These are phyloP conservation scores for Hystrix brachyura DNA, from an alignment of 2,113 vertebrate genomes.

Conservation along the genomic window DNA sequence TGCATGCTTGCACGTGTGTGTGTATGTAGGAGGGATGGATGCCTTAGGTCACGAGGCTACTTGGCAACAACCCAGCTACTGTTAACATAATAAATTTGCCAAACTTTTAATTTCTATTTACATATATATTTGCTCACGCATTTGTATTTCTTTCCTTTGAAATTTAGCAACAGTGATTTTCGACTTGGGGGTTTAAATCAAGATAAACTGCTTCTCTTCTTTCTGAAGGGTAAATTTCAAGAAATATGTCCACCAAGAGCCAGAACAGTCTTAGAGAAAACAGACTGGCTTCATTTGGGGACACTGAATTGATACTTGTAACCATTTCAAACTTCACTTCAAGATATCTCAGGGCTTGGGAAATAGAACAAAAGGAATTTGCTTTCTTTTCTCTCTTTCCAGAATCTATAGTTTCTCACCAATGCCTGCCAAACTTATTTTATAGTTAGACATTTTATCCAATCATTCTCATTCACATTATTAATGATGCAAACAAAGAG, in stretches of 20 bases:
- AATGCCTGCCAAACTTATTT: slow-evolving; percentile 69
- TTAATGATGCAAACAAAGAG: slow-evolving; percentile 67
- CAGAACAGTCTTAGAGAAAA: slow-evolving; percentile 75
- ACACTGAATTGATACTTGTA: slow-evolving; percentile 78
- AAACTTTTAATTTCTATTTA: slow-evolving; percentile 55
- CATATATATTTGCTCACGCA: slow-evolving; percentile 37
- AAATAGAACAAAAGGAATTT: slow-evolving; percentile 78
- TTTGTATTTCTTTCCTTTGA: slow-evolving; percentile 65
- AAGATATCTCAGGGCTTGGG: slow-evolving; percentile 70
- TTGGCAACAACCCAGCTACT: slow-evolving; percentile 55
- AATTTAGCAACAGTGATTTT: slow-evolving; percentile 66
- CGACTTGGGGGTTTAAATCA: slow-evolving; percentile 64
- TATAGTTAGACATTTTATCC: slow-evolving; percentile 59
- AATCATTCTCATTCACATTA: slow-evolving; percentile 55
- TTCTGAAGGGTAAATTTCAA: slow-evolving; percentile 68
- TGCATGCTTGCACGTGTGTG: neutral
- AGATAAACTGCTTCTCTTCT: slow-evolving; percentile 71
- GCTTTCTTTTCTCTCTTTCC: slow-evolving; percentile 68
- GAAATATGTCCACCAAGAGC: slow-evolving; percentile 55
- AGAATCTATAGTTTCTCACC: slow-evolving; percentile 65
- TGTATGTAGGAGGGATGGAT: neutral
- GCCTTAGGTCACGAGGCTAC: slow-evolving; percentile 49
- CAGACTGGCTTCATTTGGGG: slow-evolving; percentile 70
- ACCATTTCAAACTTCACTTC: slow-evolving; percentile 72
- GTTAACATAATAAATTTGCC: slow-evolving; percentile 56